Conservation (phyloP, 2,888 invertebrate species). For the Chrysina gloriosa region DNA sequence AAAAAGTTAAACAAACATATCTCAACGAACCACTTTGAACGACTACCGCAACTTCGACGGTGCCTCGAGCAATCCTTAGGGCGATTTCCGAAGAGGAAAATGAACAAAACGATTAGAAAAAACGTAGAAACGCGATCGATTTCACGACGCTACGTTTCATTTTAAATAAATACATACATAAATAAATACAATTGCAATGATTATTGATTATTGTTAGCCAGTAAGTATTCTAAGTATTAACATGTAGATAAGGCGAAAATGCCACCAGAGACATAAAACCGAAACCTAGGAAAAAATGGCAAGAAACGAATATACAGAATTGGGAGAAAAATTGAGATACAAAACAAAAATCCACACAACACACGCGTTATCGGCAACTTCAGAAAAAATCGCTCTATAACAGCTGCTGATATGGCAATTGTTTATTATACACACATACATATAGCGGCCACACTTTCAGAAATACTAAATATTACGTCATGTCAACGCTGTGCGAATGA, state of each 20-base stretch:
- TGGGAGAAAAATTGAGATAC: constrained; percentile 13
- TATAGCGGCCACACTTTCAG: too few relatives aligned
- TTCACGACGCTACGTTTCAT: background rate
- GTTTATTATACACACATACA: constrained; percentile 50
- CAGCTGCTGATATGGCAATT: constrained; percentile 54
- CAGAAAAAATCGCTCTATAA: too few relatives aligned
- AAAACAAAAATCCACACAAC: constrained; percentile 10
- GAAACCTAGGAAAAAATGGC: background rate
- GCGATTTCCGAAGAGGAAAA: too few relatives aligned
- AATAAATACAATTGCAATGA: constrained; percentile 16
- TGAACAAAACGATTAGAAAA: too few relatives aligned
- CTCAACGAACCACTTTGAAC: too few relatives aligned
- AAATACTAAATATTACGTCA: too few relatives aligned
- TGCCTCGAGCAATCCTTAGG: too few relatives aligned
- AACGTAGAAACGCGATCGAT: constrained; percentile 1
- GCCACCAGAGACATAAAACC: constrained; percentile 19
- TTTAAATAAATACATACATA: too few relatives aligned
- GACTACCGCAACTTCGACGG: too few relatives aligned
- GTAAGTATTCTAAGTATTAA: constrained; percentile 35
- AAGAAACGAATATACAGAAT: constrained; percentile 1
- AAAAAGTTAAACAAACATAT: too few relatives aligned
- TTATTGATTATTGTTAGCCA: constrained; percentile 27
- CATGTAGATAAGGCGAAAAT: constrained; percentile 31
- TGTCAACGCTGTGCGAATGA: too few relatives aligned
- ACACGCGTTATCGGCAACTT: too few relatives aligned